Evolutionary conservation across 92 coral and sea anemone genomes (phyloP).

Genomic region (Phenganax marumi): DNA sequence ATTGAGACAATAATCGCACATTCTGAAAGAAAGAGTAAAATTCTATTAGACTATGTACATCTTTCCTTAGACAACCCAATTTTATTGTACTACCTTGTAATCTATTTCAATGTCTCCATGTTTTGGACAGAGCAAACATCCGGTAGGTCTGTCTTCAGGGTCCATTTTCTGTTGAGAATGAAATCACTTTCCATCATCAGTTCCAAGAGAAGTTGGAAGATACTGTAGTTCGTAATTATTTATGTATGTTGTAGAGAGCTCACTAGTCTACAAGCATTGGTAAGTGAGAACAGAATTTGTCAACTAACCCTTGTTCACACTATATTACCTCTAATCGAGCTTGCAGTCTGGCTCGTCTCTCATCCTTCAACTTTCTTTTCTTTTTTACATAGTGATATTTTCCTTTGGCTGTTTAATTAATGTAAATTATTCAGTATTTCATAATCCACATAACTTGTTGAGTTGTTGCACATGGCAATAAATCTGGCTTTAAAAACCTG

Average conservation of each 20-base stretch:
- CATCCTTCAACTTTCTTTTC: slow-evolving; percentile 67
- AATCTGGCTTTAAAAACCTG: not conserved
- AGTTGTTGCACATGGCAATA: not conserved
- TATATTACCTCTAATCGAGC: slow-evolving; percentile 73
- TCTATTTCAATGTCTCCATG: slow-evolving; percentile 75
- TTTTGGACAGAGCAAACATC: slow-evolving; percentile 86
- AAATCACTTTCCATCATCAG: not conserved
- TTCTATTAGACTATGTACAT: no score
- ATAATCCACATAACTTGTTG: not conserved
- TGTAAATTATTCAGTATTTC: not conserved
- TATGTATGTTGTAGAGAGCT: not conserved
- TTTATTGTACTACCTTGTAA: slow-evolving; percentile 63
- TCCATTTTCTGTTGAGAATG: slow-evolving; percentile 70
- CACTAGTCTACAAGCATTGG: no score
- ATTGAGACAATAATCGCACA: slow-evolving; percentile 86
- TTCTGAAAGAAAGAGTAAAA: slow-evolving; percentile 52
- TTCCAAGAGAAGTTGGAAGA: not conserved
- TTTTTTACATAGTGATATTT: slow-evolving; percentile 77
- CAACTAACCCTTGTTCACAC: not conserved
- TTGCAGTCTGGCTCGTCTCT: slow-evolving; percentile 61
- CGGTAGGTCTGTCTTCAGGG: slow-evolving; percentile 95
- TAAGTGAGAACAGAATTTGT: no score
- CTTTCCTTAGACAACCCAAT: not conserved
- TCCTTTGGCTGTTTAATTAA: slow-evolving; percentile 37
- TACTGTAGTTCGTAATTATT: not conserved